Evolutionary conservation across 2,113 vertebrate genomes (phyloP).

Genomic region (Arizona elegans): DNA sequence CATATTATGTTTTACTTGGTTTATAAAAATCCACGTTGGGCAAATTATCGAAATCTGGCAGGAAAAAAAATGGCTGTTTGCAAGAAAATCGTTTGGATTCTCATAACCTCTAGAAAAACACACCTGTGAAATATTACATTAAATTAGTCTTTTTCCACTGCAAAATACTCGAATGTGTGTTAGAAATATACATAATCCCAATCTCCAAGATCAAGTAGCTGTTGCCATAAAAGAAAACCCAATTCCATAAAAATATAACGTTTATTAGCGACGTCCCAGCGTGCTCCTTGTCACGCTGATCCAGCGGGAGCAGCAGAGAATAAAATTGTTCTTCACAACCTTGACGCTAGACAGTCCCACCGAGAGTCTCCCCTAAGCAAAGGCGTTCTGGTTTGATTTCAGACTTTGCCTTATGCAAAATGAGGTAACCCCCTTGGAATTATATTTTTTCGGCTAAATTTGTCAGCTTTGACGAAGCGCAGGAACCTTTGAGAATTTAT

Average conservation of each 20-base stretch:
- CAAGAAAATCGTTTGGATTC: background rate
- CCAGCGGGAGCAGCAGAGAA: conserved; percentile 31
- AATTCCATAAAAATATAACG: conserved; percentile 38
- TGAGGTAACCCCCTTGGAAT: conserved; percentile 67
- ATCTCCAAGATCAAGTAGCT: conserved; percentile 21
- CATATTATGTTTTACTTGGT: background rate
- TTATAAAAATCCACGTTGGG: background rate
- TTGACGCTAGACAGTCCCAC: background rate
- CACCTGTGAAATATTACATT: conserved; percentile 22
- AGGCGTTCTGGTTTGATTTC: conserved; percentile 21
- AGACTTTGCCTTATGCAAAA: conserved; percentile 38
- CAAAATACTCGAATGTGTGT: background rate
- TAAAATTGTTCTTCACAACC: conserved; percentile 14
- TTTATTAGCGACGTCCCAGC: conserved; percentile 45
- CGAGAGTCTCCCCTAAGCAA: background rate
- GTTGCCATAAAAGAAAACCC: conserved; percentile 20
- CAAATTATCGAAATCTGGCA: background rate
- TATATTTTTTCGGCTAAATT: conserved; percentile 58
- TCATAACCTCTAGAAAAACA: conserved; percentile 8
- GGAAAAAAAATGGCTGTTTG: background rate
- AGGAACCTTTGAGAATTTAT: conserved; percentile 66
- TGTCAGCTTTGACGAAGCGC: conserved; percentile 71
- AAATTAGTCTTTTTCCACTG: background rate
- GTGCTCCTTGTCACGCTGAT: conserved; percentile 43
- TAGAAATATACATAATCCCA: background rate